These are phyloP conservation scores for Cremastinae sp. DNA, from an alignment of 2,888 invertebrate genomes.

Conservation along the genomic window DNA sequence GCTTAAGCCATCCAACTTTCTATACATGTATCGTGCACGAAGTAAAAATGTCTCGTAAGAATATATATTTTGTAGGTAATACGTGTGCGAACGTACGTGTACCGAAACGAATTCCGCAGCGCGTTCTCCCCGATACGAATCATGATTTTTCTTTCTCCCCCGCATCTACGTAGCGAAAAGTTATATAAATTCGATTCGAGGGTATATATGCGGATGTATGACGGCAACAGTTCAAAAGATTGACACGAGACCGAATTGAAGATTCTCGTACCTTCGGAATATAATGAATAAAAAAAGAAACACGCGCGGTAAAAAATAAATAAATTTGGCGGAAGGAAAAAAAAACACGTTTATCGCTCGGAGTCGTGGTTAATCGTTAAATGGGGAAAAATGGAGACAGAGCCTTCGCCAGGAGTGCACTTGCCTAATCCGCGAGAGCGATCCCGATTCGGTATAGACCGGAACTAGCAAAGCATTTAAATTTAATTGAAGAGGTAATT, in stretches of 20 bases:
- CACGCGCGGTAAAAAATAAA: too few relatives aligned
- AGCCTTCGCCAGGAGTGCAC: constrained; percentile 12
- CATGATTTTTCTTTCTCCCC: constrained; percentile 23
- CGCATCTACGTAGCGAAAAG: constrained; percentile 6
- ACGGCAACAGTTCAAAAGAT: constrained; percentile 13
- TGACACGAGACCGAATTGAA: constrained; percentile 26
- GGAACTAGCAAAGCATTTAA: constrained; percentile 56
- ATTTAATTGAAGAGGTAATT: constrained; percentile 60
- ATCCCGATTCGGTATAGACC: constrained; percentile 49
- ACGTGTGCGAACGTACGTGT: background rate
- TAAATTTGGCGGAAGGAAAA: too few relatives aligned
- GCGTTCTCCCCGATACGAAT: constrained; percentile 31
- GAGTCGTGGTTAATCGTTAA: background rate
- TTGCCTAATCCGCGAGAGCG: constrained; percentile 43
- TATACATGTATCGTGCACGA: background rate
- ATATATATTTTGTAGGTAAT: constrained; percentile 34
- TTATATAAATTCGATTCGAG: constrained; percentile 17
- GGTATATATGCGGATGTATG: constrained; percentile 24
- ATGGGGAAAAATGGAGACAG: constrained; percentile 12
- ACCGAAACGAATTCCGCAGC: constrained; percentile 2
- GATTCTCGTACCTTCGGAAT: background rate
- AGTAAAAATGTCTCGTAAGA: constrained; percentile 26
- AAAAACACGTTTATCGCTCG: background rate
- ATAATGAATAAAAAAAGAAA: background rate
- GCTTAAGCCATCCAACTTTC: background rate